Conservation (phyloP, 2,113 vertebrate genomes). For the Aepyceros melampus region DNA sequence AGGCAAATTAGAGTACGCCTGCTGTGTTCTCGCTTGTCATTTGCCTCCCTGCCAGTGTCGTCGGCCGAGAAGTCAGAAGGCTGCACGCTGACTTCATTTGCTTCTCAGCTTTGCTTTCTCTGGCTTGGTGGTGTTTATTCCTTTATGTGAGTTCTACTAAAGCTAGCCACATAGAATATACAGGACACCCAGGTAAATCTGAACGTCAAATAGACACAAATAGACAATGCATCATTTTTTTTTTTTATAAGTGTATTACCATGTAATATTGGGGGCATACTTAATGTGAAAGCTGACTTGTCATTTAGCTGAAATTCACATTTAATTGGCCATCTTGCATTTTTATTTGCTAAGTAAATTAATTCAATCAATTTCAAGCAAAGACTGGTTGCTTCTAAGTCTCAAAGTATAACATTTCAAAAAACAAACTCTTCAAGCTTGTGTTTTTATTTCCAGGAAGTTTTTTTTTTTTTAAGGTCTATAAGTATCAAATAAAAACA, state of each 20-base stretch:
- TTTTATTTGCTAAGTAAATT: background rate
- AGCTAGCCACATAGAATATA: background rate
- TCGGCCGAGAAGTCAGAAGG: background rate
- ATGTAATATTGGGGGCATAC: background rate
- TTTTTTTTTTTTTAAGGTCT: background rate
- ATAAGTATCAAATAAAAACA: background rate
- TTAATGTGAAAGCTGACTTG: background rate
- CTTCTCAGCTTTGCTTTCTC: background rate
- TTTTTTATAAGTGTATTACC: background rate
- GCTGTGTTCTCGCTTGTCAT: background rate
- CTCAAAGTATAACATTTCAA: background rate
- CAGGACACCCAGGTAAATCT: background rate
- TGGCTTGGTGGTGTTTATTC: background rate
- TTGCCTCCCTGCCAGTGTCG: fast-evolving
- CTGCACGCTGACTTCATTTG: background rate
- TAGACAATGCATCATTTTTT: background rate
- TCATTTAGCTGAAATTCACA: background rate
- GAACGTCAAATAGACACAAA: background rate
- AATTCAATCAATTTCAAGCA: background rate
- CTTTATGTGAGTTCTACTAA: background rate
- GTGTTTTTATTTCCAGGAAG: background rate
- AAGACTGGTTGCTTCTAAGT: background rate
- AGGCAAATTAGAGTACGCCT: fast-evolving
- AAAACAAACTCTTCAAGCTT: background rate
- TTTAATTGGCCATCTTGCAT: background rate